phyloP scores from a whole-genome alignment of 1,140 invertebrate genomes.

The Fopius arisanus region DNA sequence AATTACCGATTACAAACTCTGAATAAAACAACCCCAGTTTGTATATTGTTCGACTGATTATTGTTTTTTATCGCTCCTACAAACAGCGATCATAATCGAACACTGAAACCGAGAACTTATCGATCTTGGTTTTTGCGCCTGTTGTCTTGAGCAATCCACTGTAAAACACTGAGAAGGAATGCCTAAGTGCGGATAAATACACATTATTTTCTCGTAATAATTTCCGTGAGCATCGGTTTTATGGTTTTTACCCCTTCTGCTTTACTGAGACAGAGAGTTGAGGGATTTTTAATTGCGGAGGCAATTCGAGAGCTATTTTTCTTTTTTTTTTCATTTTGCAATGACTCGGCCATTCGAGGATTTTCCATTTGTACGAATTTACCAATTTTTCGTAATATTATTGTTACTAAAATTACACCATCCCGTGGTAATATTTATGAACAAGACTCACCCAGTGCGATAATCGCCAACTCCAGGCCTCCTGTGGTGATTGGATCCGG shows the following conservation, averaged over 20 bases:
- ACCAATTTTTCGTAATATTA: too few species aligned
- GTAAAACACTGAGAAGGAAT: neutral
- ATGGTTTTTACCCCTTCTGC: neutral
- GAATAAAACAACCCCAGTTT: neutral
- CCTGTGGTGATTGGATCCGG: neutral
- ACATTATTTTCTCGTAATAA: neutral
- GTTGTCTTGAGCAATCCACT: neutral
- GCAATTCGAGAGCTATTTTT: too few species aligned
- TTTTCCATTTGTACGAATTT: too few species aligned
- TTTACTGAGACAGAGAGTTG: too few species aligned
- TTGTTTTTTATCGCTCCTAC: neutral
- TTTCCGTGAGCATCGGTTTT: neutral
- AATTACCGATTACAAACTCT: constrained; percentile 2
- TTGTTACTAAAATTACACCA: too few species aligned
- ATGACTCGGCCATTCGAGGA: too few species aligned
- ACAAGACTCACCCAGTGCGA: too few species aligned
- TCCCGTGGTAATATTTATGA: too few species aligned
- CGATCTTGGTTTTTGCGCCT: neutral
- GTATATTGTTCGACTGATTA: neutral
- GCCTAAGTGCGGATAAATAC: neutral
- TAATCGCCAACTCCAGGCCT: too few species aligned
- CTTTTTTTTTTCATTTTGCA: too few species aligned
- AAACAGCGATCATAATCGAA: constrained; percentile 7
- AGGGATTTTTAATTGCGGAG: too few species aligned
- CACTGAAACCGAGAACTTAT: neutral